Evolutionary conservation across 2,888 invertebrate species (phyloP).

Genomic region (Drosophila niveifrons): DNA sequence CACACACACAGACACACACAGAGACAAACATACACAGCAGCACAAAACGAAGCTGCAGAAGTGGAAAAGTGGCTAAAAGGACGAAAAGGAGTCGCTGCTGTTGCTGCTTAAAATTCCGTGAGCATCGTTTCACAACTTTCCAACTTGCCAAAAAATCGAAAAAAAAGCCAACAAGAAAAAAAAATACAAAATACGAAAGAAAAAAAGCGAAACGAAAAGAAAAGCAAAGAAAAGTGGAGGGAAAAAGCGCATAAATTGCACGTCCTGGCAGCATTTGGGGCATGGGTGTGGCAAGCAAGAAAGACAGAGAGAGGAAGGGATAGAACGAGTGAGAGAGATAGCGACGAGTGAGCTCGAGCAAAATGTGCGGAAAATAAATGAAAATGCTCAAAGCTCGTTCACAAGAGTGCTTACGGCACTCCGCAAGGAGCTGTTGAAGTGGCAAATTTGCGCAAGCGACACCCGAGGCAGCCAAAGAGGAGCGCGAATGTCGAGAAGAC

Average conservation of each 20-base stretch:
- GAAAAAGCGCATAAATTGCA: constrained; percentile 73
- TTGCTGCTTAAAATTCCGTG: constrained; percentile 84
- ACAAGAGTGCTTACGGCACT: constrained; percentile 85
- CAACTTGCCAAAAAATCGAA: constrained; percentile 82
- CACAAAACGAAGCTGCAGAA: constrained; percentile 10
- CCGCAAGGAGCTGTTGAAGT: constrained; percentile 85
- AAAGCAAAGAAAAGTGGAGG: constrained; percentile 12
- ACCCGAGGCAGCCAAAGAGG: constrained; percentile 59
- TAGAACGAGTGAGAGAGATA: constrained; percentile 21
- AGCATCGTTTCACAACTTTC: constrained; percentile 85
- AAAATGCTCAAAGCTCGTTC: constrained; percentile 85
- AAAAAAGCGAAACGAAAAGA: constrained; percentile 31
- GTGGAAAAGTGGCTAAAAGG: constrained; percentile 13
- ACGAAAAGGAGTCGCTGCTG: constrained; percentile 53
- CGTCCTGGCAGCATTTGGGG: constrained; percentile 15
- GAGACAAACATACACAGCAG: too few relatives aligned
- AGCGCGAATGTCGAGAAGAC: constrained; percentile 5
- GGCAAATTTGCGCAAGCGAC: constrained; percentile 85
- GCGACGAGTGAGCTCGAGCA: constrained; percentile 47
- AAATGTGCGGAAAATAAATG: constrained; percentile 84
- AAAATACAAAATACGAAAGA: constrained; percentile 21
- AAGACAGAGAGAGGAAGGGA: constrained; percentile 2
- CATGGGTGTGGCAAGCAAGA: constrained; percentile 52
- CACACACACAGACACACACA: constrained; percentile 8
- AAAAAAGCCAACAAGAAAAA: constrained; percentile 52